phyloP scores from a whole-genome alignment of 92 coral and sea anemone genomes.

The Hydrozoanthus gracilis region DNA sequence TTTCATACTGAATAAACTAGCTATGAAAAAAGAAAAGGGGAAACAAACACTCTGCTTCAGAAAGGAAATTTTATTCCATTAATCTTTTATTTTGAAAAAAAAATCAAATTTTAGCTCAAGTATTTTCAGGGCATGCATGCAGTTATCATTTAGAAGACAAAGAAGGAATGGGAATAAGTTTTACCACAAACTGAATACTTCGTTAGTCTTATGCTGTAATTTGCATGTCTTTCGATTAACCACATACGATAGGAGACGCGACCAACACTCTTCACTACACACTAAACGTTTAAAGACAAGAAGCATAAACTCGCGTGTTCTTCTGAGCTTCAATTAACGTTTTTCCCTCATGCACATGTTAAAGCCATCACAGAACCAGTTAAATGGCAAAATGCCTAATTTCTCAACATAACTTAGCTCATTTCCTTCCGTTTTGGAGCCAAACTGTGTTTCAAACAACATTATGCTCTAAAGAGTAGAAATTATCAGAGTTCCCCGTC shows the following conservation, averaged over 20 bases:
- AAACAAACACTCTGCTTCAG: slow-evolving; percentile 3
- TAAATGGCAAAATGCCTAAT: slow-evolving; percentile 25
- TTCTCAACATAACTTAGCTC: slow-evolving; percentile 31
- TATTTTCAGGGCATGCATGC: background rate
- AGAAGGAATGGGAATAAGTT: background rate
- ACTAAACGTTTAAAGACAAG: background rate
- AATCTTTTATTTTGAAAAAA: background rate
- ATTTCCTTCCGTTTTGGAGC: slow-evolving; percentile 52
- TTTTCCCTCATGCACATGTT: background rate
- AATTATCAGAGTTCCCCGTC: slow-evolving; percentile 2
- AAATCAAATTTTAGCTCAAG: too few species aligned
- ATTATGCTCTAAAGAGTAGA: slow-evolving; percentile 22
- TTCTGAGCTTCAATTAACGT: background rate
- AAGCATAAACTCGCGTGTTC: background rate
- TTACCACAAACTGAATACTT: background rate
- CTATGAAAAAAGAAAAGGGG: background rate
- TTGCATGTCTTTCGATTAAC: too few species aligned
- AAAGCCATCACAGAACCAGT: background rate
- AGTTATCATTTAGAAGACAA: background rate
- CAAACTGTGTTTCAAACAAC: slow-evolving; percentile 43
- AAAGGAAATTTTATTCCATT: background rate
- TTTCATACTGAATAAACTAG: slow-evolving; percentile 4
- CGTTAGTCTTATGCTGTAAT: too few species aligned
- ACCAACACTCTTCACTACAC: background rate
- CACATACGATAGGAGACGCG: too few species aligned